Conservation (phyloP, 2,113 vertebrate species). For the Manacus vitellinus region DNA sequence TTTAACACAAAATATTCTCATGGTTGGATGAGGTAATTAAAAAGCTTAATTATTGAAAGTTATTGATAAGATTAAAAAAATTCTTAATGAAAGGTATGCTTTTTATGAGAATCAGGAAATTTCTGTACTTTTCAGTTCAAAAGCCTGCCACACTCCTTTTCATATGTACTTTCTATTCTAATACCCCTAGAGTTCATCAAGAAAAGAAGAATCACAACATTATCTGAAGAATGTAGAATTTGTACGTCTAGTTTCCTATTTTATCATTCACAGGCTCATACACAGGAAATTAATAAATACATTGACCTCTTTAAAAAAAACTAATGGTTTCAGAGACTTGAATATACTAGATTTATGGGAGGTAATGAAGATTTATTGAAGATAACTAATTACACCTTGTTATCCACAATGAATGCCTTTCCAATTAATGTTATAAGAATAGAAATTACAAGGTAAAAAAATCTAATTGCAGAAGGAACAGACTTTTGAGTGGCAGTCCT, state of each 20-base stretch:
- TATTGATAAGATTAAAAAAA: background rate
- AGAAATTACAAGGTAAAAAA: conserved; percentile 18
- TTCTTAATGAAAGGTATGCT: background rate
- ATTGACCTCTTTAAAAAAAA: background rate
- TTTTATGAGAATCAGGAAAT: background rate
- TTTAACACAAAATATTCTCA: background rate
- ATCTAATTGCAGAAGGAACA: background rate
- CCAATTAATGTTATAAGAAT: background rate
- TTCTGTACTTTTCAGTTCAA: background rate
- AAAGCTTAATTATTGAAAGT: background rate
- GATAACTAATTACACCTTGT: conserved; percentile 31
- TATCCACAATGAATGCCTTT: conserved; percentile 17
- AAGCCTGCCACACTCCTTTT: background rate
- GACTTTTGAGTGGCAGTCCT: background rate
- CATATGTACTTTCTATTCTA: background rate
- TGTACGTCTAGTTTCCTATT: background rate
- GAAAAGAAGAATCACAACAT: background rate
- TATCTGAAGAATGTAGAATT: background rate
- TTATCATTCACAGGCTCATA: background rate
- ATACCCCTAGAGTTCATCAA: background rate
- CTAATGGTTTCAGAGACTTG: background rate
- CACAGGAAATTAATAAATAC: conserved; percentile 22
- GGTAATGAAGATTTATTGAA: conserved; percentile 14
- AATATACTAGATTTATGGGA: background rate
- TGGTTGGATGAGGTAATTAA: background rate